phyloP scores from a whole-genome alignment of 2,888 invertebrate genomes.

The Entomobrya multifasciata region DNA sequence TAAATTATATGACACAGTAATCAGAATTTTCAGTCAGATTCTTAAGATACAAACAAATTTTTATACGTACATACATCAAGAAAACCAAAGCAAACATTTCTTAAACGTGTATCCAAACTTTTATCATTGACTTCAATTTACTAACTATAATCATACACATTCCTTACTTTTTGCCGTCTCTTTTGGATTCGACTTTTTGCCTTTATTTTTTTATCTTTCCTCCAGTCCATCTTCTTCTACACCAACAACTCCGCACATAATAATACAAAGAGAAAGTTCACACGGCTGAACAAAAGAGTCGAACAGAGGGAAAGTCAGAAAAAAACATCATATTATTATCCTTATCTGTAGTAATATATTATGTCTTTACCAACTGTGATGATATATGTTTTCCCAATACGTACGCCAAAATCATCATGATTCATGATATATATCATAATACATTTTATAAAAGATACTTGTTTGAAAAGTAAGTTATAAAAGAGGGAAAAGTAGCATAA shows the following conservation, averaged over 20 bases:
- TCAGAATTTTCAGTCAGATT: too few relatives aligned
- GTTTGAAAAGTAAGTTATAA: conserved; percentile 34
- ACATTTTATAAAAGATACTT: background rate
- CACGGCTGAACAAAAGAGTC: conserved; percentile 44
- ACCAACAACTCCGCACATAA: background rate
- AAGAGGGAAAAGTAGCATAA: conserved; percentile 54
- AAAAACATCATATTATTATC: conserved; percentile 28
- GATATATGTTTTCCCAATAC: conserved; percentile 37
- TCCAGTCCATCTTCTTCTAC: background rate
- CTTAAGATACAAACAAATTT: too few relatives aligned
- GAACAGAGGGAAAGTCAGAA: conserved; percentile 12
- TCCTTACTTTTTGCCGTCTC: conserved; percentile 6
- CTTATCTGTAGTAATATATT: conserved; percentile 28
- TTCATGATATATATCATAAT: conserved; percentile 45
- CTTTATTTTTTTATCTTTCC: background rate
- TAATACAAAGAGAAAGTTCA: conserved; percentile 15
- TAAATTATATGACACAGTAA: too few relatives aligned
- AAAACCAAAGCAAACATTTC: too few relatives aligned
- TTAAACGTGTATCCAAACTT: too few relatives aligned
- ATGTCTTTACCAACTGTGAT: conserved; percentile 24
- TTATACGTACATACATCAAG: too few relatives aligned
- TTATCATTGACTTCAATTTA: too few relatives aligned
- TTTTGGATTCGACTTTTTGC: conserved; percentile 57
- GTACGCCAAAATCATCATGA: too few relatives aligned
- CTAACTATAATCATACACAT: too few relatives aligned